Evolutionary conservation across 2,113 vertebrate genomes (phyloP), one percentile per base, ranked within the genome.

Genomic region (Cebidichthys violaceus): DNA sequence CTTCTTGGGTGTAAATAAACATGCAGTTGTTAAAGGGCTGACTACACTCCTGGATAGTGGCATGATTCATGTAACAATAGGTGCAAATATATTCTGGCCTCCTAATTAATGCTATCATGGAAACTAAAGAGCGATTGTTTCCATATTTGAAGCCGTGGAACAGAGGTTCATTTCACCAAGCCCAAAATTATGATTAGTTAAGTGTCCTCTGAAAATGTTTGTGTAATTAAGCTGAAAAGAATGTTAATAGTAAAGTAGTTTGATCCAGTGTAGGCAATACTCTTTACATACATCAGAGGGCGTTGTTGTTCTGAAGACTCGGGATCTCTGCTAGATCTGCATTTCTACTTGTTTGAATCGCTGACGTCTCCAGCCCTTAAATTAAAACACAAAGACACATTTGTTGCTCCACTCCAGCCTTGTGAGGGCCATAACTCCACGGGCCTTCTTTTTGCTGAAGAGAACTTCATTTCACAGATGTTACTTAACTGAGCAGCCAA

Each of bases 381-480:
- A 61, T 64, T 73, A 64, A 67, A 77, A 55, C 1, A 90, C 83
- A 91, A 84, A 86, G 77, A 74, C 68, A 45, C 64, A n/a, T 61
- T 77, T 91, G 82, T 90, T 91, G 52, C 78, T 79, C 45, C 50
- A 4, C 31, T 89, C 27, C 8, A 76, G 71, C 24, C 61, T 73
- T 22, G 24, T 73, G 22, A 78, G 81, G 72, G 27, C 27, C 69
- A 69, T 72, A 82, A 70, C 85, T 78, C 64, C 74, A 60, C 2
- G 64, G 81, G 57, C 43, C 60, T 47, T 70, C 81, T 86, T 77
- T 33, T 60, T 4, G 59, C 72, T 87, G 75, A 89, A 88, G 81
- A 85, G 82, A 92, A 79, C 88, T 93, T 86, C 35, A 89, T 92
- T 95, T 93, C 83, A 87, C 87, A 93, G 90, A 88, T 92, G 90